Base-by-base conservation (phyloP, 2,888 invertebrate species). In the Ochropleura plecta region DNA sequence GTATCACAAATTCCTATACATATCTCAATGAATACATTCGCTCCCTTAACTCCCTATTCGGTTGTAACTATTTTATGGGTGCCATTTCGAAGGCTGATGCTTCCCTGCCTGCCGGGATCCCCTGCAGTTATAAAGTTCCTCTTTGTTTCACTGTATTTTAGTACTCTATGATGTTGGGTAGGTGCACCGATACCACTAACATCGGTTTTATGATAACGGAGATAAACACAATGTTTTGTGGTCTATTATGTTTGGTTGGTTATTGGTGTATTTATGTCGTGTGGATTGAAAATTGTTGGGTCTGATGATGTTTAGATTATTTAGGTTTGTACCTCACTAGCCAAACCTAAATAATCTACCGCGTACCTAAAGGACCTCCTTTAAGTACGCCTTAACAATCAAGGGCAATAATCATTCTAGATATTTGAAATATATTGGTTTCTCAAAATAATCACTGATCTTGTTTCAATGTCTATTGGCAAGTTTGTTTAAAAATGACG, bases 21-120 rank as follows among this genome's bases (percentile, higher is more conserved):
- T 57, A 82, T 66, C 82, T 49, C 83, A 79, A 82, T 82, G 75
- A 79, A 80, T 75, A 81, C 77, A 66, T 87, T 80, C 76, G 74
- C 60, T 90, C 86, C 86, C 89, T 87, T 20, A 44, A 87, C 70
- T 80, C 86, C 90, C 90, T 88, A 89, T 91, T 91, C 91, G 90
- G 89, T 82, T 90, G 92, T 93, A 92, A 94, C 93, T 91, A 92
- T 94, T 95, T 95, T 95, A 95, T 91, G 93, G 92, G 89, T 90
- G 89, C 89, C 88, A 91, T 92, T 90, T 89, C 89, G 87, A 86
- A 90, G 90, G 90, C 90, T 90, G 91, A 90, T 90, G 89, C 88
- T 88, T 90, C 88, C 88, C 71, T 87, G 86, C 82, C 86, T 82
- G 63, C 82, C 75, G 85, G 88, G 85, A 78, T 78, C 75, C 83